A percentile compares a stretch with the other conserved stretches of the same genome.
phyloP scores from a whole-genome alignment of 2,113 vertebrate species.

The Pithys albifrons region DNA sequence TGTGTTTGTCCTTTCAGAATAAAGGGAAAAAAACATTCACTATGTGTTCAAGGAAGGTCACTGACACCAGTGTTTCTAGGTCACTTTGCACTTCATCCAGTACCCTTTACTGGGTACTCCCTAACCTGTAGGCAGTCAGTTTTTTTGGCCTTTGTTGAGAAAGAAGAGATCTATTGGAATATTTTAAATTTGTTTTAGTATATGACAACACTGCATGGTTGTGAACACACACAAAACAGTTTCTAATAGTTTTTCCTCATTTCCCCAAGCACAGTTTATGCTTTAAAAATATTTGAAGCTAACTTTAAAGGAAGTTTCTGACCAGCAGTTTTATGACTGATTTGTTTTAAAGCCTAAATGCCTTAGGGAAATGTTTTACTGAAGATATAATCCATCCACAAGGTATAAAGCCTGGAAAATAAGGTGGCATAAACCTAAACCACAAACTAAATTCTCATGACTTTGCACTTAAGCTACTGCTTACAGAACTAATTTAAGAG shows the following conservation, averaged over 20 bases:
- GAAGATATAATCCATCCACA: conserved; percentile 40
- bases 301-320: conserved; percentile 58
- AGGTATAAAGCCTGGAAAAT: conserved; percentile 60
- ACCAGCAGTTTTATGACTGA: conserved; percentile 52
- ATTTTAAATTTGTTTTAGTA: neutral
- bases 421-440: conserved; percentile 50
- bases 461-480: conserved; percentile 53
- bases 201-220: neutral
- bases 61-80: neutral
- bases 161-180: neutral
- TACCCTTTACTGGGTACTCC: neutral
- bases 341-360: conserved; percentile 62
- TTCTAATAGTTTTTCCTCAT: neutral
- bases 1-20: neutral
- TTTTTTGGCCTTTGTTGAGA: neutral
- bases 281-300: conserved; percentile 37
- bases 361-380: conserved; percentile 58
- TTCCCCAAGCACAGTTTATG: neutral
- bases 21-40: neutral
- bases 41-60: neutral
- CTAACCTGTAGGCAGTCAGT: neutral
- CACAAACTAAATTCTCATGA: conserved; percentile 26
- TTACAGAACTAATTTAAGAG: conserved; percentile 21
- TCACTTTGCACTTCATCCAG: neutral
- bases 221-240: neutral